phyloP scores from a whole-genome alignment of 2,797 vertebrate species.

The Phrynocephalus vlangalii region DNA sequence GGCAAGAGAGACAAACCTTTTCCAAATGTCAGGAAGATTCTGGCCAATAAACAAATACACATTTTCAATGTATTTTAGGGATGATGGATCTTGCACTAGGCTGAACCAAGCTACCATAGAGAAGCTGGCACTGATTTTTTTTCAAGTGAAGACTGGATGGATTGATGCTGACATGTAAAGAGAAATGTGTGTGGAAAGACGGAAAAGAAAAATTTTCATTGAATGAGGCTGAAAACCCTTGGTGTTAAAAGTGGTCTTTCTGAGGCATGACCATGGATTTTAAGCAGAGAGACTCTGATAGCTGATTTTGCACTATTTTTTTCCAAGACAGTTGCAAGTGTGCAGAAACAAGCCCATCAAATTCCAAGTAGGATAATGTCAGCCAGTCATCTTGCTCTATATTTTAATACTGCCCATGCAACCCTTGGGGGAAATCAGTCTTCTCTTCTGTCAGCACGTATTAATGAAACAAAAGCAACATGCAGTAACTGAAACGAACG shows the following conservation, averaged over 20 bases:
- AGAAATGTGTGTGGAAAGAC: not conserved
- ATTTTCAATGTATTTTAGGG: not conserved
- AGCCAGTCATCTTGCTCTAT: conserved; percentile 11
- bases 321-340: not conserved
- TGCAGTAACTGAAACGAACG: conserved; percentile 31
- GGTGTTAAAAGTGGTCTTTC: not conserved
- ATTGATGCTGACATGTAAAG: not conserved
- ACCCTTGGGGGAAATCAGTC: conserved; percentile 36
- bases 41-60: too few species aligned
- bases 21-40: too few species aligned
- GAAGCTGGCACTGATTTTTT: too few species aligned
- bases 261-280: not conserved
- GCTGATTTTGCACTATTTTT: not conserved
- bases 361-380: conserved; percentile 28
- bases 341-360: not conserved
- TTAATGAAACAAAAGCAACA: conserved; percentile 40
- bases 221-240: not conserved
- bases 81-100: not conserved
- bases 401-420: conserved; percentile 9
- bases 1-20: too few species aligned
- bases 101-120: not conserved
- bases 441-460: conserved; percentile 46
- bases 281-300: conserved; percentile 16
- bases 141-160: not conserved
- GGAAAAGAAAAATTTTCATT: not conserved